phyloP scores from a whole-genome alignment of 1,140 invertebrate genomes.

The Yoshiicerus persimilis region DNA sequence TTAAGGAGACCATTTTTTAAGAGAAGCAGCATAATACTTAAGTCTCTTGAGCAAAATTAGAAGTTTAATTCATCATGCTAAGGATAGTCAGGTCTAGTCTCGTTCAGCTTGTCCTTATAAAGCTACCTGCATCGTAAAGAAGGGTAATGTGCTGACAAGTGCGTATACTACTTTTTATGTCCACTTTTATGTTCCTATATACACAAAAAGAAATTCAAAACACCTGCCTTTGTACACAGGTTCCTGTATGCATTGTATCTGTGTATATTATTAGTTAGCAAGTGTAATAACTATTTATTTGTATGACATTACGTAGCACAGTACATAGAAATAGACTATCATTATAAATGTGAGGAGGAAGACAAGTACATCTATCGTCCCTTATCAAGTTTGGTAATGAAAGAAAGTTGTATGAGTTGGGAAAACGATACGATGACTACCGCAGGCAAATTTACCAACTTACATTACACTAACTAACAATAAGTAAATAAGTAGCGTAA shows the following conservation, averaged over 20 bases:
- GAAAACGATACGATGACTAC: not conserved
- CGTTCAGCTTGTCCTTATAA: not conserved
- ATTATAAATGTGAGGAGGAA: not conserved
- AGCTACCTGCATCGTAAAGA: not conserved
- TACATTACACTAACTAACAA: not conserved
- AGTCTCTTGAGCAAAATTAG: not conserved
- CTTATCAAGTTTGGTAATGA: slow-evolving; percentile 1
- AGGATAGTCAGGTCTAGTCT: not conserved
- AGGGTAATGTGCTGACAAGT: not conserved
- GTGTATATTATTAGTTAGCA: not conserved
- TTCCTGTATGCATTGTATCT: not conserved
- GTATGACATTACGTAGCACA: not conserved
- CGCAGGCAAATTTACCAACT: not conserved
- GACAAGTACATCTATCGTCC: not conserved
- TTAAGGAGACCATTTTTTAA: slow-evolving; percentile 2
- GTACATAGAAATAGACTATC: not conserved
- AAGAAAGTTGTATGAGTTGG: not conserved
- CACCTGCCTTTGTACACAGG: not conserved
- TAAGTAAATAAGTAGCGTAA: not conserved
- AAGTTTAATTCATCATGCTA: not conserved
- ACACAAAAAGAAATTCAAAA: not conserved
- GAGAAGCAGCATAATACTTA: not conserved
- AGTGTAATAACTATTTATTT: not conserved
- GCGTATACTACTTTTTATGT: not conserved
- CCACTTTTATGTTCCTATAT: no score